Percentiles rank a stretch among this genome's conserved stretches.
Evolutionary conservation across 2,797 vertebrate genomes (phyloP).

Genomic region (Oreortyx pictus): DNA sequence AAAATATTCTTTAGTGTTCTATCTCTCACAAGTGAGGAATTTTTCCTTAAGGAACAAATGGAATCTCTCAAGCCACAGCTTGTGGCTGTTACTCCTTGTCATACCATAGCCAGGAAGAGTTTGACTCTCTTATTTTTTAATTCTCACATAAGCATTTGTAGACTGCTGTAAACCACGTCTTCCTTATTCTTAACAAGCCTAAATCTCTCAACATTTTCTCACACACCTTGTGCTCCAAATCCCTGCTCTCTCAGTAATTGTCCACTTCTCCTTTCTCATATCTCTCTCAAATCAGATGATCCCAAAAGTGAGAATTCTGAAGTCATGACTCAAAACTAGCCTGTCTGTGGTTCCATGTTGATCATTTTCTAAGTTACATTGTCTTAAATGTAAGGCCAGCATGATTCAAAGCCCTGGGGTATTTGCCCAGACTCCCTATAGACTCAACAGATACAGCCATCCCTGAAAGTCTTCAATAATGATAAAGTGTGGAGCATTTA

Average conservation of each 20-base stretch:
- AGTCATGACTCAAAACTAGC: background rate
- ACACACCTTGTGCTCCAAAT: accelerated
- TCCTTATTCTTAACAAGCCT: background rate
- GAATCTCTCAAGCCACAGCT: background rate
- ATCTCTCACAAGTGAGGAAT: background rate
- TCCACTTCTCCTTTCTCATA: background rate
- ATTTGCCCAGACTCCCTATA: background rate
- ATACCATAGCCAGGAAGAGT: background rate
- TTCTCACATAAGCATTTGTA: accelerated
- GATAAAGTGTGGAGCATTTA: background rate
- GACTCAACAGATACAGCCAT: background rate
- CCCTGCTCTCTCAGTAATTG: background rate
- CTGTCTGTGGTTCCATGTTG: background rate
- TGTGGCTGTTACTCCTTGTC: background rate
- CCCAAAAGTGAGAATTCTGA: background rate
- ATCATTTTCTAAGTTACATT: background rate
- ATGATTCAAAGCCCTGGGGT: background rate
- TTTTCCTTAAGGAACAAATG: background rate
- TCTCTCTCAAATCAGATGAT: background rate
- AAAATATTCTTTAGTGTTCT: background rate
- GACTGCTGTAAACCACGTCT: background rate
- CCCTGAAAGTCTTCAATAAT: accelerated
- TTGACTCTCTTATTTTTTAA: background rate
- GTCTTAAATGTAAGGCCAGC: background rate
- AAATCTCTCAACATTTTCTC: background rate